Evolutionary conservation across 2,797 vertebrate species (phyloP), one percentile per base, ranked within the genome.

Genomic region (Nyctibius grandis): DNA sequence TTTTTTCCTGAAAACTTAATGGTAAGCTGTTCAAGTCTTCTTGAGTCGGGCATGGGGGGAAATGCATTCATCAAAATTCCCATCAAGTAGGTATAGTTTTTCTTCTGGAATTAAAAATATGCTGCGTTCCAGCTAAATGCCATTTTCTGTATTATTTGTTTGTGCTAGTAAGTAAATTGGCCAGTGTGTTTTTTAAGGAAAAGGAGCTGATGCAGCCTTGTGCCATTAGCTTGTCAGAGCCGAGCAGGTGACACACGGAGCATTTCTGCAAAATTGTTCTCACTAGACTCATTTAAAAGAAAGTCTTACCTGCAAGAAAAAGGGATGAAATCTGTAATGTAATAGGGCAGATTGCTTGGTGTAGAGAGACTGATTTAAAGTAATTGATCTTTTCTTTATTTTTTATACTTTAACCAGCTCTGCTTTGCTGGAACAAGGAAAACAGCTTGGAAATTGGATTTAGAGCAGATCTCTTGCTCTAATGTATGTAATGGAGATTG

Each of bases 191-290:
- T 91, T 90, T 91, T 67, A 92, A 80, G 90, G 85, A 60, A 72
- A 77, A 90, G 91, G 51, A 93, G 93, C 57, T 9, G 10, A 64
- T 84, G 53, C 53, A 83, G 88, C 72, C 25, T 72, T 33, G 81
- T 91, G 88, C 68, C 53, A 65, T 95, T 92, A 93, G 80, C 64
- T 92, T 89, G 88, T 94, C 93, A 80, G 93, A 74, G 47, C 80
- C 31, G 67, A 88, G 86, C 76, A 79, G 94, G 84, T 56, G 85
- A 85, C 80, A 68, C 74, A 57, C 1, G 0, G 34, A 90, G n/a
- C 60, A 9, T 54, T 95, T 94, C 76, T 85, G 83, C 82, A 82
- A 63, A 95, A 82, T 69, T 85, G 67, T 92, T 84, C 77, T 96
- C 75, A 13, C 74, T 74, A n/a, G 63, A 44, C 51, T 87, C 83